Percentiles rank a stretch among this genome's conserved stretches.
phyloP scores from a whole-genome alignment of 2,797 vertebrate genomes.

The Parambassis ranga region DNA sequence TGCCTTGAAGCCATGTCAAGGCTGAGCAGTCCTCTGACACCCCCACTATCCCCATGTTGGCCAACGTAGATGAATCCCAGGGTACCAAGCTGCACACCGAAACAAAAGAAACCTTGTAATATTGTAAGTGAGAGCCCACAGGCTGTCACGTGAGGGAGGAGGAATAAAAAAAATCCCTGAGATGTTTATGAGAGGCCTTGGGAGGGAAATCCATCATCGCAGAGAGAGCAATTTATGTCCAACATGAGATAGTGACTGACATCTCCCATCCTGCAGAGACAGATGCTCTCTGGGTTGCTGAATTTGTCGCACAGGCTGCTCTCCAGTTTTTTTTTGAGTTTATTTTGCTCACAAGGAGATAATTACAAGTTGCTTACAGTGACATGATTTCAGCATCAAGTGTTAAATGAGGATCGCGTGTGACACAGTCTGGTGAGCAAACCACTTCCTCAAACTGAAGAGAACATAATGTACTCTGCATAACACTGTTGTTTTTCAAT shows the following conservation, averaged over 20 bases:
- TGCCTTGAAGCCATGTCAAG: constrained; percentile 72
- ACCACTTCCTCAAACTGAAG: constrained; percentile 74
- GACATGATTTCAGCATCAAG: constrained; percentile 31
- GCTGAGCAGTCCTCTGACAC: constrained; percentile 68
- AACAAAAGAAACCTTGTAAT: constrained; percentile 79
- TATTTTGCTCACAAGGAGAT: constrained; percentile 7
- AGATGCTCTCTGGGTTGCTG: constrained; percentile 37
- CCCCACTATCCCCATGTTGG: constrained; percentile 59
- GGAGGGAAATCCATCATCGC: constrained; percentile 74
- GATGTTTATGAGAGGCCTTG: constrained; percentile 71
- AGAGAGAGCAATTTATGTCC: constrained; percentile 62
- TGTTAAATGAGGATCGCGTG: constrained; percentile 13
- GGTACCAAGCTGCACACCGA: constrained; percentile 52
- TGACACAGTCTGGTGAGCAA: constrained; percentile 64
- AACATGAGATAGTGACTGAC: constrained; percentile 62
- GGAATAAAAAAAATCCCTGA: constrained; percentile 37
- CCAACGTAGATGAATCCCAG: constrained; percentile 58
- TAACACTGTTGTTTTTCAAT: constrained; percentile 45
- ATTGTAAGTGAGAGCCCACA: constrained; percentile 57
- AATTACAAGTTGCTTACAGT: constrained; percentile 23
- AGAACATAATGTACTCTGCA: constrained; percentile 71
- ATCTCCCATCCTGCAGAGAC: constrained; percentile 42
- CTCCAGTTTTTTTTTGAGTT: neutral
- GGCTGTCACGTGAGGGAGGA: constrained; percentile 47
- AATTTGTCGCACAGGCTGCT: constrained; percentile 9